Base-by-base conservation (phyloP, 2,113 vertebrate genomes). In the Anolis carolinensis region DNA sequence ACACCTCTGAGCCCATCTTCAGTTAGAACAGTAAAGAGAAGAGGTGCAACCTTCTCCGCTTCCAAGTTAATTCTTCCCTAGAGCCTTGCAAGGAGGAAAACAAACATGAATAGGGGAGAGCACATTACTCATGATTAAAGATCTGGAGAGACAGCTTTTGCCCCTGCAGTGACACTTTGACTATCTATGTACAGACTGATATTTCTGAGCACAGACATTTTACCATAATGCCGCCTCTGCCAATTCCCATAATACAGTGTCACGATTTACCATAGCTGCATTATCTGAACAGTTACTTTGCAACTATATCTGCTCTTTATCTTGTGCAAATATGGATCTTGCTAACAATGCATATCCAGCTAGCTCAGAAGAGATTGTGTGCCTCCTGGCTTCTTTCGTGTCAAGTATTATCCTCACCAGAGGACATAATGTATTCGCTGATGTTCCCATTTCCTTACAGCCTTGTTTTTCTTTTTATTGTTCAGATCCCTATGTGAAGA, bases 401-500 rank as follows among this genome's bases (percentile, higher is more conserved):
- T 63, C 50, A 79, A 78, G 30, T n/a, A 44, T 63, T 71, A 44
- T 63, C 73, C 74, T 79, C 48, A 72, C 39, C 83, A 63, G 21
- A 59, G 59, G 84, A 83, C 5, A 78, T 34, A 21, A 3, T 68
- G 78, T 79, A 80, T 32, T 84, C 27, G 27, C 39, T 9, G 34
- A 25, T 2, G 16, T 13, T 23, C 13, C 65, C 52, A 68, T 36
- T 90, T 87, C 87, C 91, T 91, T 87, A 71, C 78, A 87, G 65
- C 79, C 0, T 92, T 81, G 89, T 84, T 25, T 88, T 86, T 67
- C 62, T 86, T 91, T 50, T 93, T 68, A 68, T 86, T 92, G 90
- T 93, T 92, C 95, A 99, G 98, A 99, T 97, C 99, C 99, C 52
- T 99, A 99, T 72, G 99, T 97, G 93, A 99, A 99, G 95, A 99